phyloP scores from a whole-genome alignment of 2,113 vertebrate genomes.

The Epinephelus moara region DNA sequence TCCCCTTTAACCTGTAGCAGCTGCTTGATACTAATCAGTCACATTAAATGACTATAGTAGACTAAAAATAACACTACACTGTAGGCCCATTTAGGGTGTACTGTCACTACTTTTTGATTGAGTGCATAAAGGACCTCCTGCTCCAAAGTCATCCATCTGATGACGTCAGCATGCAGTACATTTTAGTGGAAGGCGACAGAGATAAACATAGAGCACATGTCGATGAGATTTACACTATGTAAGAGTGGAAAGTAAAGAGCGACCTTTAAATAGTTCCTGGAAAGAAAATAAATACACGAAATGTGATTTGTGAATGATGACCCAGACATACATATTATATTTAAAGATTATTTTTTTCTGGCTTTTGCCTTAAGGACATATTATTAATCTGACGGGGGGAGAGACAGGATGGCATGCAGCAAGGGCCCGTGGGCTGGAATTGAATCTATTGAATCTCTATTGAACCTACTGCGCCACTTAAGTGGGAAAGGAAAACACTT shows the following conservation, averaged over 20 bases:
- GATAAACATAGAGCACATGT: neutral
- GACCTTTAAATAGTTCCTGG: neutral
- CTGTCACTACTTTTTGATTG: neutral
- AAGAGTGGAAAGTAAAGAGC: neutral
- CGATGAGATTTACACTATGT: neutral
- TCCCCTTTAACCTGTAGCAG: neutral
- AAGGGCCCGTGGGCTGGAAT: no score
- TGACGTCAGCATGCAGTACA: neutral
- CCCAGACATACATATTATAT: neutral
- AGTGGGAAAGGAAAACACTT: neutral
- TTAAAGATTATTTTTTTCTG: no score
- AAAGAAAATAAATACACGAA: neutral
- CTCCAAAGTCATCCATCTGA: neutral
- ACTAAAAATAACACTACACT: neutral
- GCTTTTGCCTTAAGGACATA: no score
- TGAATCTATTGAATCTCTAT: no score
- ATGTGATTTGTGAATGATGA: neutral
- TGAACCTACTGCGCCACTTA: neutral
- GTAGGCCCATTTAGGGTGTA: neutral
- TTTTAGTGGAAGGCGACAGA: neutral
- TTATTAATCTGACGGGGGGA: no score
- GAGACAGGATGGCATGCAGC: no score
- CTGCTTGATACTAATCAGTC: neutral
- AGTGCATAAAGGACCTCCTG: neutral
- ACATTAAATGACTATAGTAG: neutral